Conservation (phyloP, 1,140 invertebrate species). For the Heliothis virescens region DNA sequence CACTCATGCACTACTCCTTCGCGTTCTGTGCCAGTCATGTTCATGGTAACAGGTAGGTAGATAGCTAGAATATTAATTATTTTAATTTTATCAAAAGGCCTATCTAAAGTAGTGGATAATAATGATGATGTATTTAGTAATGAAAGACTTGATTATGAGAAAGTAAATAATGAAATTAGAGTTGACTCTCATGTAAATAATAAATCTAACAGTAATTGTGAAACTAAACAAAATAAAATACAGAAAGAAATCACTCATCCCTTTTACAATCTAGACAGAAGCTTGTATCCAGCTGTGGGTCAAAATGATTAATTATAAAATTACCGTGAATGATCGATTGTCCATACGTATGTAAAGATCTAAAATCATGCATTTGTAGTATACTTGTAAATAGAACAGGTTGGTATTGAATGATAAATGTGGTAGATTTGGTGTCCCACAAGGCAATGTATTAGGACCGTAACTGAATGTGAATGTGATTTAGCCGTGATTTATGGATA, state of each 20-base stretch:
- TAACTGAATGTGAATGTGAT: conserved; percentile 45
- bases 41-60: conserved; percentile 95
- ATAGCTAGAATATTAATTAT: conserved; percentile 9
- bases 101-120: not conserved
- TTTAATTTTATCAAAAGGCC: not conserved
- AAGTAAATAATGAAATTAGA: too few species aligned
- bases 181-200: too few species aligned
- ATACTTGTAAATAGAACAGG: conserved; percentile 36
- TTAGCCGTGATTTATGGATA: conserved; percentile 41
- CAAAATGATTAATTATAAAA: not conserved
- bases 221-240: too few species aligned
- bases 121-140: not conserved
- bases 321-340: not conserved
- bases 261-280: too few species aligned
- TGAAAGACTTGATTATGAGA: not conserved
- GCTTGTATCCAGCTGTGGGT: too few species aligned
- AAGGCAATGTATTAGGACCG: conserved; percentile 52
- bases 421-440: conserved; percentile 57
- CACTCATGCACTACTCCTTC: conserved; percentile 99
- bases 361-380: conserved; percentile 12
- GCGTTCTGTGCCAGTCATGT: conserved; percentile 99
- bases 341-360: not conserved
- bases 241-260: too few species aligned
- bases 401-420: conserved; percentile 42
- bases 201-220: too few species aligned